Percentiles rank a stretch among this genome's conserved stretches.
phyloP scores from a whole-genome alignment of 2,113 vertebrate genomes.

The Isurus oxyrinchus region DNA sequence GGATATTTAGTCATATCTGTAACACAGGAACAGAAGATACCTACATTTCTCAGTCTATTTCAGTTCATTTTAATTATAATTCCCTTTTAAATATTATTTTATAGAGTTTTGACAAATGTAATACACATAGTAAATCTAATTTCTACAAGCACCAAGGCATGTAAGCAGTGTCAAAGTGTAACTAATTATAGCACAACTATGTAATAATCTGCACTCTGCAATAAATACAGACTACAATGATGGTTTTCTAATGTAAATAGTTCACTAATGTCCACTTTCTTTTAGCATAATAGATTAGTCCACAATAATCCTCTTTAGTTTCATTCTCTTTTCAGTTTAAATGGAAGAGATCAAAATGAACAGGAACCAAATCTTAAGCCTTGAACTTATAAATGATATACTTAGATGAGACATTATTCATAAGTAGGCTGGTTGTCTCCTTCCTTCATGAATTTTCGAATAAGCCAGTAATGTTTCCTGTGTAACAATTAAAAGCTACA shows the following conservation, averaged over 20 bases:
- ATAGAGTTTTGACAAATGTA: conserved; percentile 33
- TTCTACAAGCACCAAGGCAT: conserved; percentile 13
- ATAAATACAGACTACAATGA: neutral
- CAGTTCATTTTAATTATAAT: neutral
- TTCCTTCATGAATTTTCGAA: neutral
- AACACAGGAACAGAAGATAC: neutral
- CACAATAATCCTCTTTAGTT: neutral
- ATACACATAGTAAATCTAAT: neutral
- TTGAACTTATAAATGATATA: neutral
- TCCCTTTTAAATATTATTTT: conserved; percentile 31
- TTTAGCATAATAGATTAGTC: neutral
- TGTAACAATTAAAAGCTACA: neutral
- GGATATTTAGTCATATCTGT: neutral
- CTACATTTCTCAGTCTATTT: neutral
- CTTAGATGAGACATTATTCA: neutral
- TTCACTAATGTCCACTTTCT: neutral
- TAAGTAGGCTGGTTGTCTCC: too few relatives aligned
- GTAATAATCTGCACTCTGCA: neutral
- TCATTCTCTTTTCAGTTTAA: neutral
- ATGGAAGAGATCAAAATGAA: neutral
- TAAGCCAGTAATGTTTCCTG: neutral
- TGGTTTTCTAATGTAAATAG: neutral
- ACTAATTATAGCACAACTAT: conserved; percentile 8
- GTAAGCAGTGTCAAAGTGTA: neutral
- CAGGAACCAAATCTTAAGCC: neutral